These are phyloP conservation scores for Leptopilina clavipes DNA, from an alignment of 1,140 invertebrate species.

Conservation along the genomic window DNA sequence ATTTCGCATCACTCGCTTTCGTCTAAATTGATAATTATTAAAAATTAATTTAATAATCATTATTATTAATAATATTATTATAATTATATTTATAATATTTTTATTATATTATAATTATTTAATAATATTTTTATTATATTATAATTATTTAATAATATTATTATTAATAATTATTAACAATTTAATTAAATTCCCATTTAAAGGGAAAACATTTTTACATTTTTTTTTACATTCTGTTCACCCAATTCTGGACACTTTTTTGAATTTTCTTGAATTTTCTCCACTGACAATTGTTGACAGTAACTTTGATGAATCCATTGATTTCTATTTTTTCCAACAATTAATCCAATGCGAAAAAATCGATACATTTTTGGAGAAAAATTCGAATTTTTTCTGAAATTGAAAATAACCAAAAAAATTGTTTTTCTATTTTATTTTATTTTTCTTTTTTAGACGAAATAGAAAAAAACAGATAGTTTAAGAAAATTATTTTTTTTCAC, in stretches of 20 bases:
- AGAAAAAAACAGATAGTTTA: neutral
- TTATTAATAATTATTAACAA: too few relatives aligned
- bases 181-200: too few relatives aligned
- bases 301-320: neutral
- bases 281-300: neutral
- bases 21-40: too few relatives aligned
- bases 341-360: neutral
- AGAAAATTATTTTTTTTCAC: neutral
- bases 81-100: too few relatives aligned
- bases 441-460: neutral
- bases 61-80: too few relatives aligned
- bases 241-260: neutral
- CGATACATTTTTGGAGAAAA: neutral
- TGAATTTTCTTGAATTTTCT: neutral
- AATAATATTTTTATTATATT: too few relatives aligned
- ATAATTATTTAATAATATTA: too few relatives aligned
- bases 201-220: neutral
- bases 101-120: too few relatives aligned
- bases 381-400: neutral
- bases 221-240: neutral
- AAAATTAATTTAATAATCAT: too few relatives aligned
- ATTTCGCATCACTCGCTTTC: conserved; percentile 57
- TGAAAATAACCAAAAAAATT: neutral
- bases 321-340: neutral
- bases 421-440: too few relatives aligned